Conservation (phyloP, 1,140 invertebrate genomes). For the Campodea augens region DNA sequence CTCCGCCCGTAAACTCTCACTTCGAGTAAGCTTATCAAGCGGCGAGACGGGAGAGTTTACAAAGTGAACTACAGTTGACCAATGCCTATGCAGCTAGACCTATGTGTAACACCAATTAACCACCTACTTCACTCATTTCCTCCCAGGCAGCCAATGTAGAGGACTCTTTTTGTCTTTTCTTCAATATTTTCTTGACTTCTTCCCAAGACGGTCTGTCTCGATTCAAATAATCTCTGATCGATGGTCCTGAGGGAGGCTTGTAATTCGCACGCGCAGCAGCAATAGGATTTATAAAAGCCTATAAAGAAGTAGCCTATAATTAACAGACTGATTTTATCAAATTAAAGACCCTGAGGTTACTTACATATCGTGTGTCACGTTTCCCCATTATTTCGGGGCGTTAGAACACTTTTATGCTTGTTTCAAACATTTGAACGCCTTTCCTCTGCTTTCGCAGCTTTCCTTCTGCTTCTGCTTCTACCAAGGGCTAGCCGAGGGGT, state of each 20-base stretch:
- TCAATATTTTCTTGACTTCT: background rate
- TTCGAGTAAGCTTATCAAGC: too few relatives aligned
- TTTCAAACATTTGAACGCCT: too few relatives aligned
- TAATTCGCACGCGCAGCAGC: background rate
- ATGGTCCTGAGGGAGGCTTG: background rate
- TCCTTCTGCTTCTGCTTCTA: too few relatives aligned
- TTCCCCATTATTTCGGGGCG: too few relatives aligned
- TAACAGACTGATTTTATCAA: background rate
- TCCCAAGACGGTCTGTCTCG: background rate
- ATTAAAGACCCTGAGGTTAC: background rate
- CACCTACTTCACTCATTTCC: background rate
- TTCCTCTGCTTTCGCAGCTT: too few relatives aligned
- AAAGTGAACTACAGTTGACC: too few relatives aligned
- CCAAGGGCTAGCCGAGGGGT: too few relatives aligned
- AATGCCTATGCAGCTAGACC: too few relatives aligned
- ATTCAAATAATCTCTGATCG: background rate
- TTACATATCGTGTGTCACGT: background rate
- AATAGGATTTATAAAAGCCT: background rate
- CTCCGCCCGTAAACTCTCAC: too few relatives aligned
- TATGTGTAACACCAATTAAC: too few relatives aligned
- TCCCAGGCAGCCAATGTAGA: background rate
- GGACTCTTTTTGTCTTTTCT: background rate
- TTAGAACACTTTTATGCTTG: too few relatives aligned
- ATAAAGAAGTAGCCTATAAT: background rate
- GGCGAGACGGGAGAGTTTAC: too few relatives aligned